A percentile compares a stretch with the other conserved stretches of the same genome.
phyloP scores from a whole-genome alignment of 37 sponge, comb jelly and placozoan genomes.

The Hexactinellida sp. region DNA sequence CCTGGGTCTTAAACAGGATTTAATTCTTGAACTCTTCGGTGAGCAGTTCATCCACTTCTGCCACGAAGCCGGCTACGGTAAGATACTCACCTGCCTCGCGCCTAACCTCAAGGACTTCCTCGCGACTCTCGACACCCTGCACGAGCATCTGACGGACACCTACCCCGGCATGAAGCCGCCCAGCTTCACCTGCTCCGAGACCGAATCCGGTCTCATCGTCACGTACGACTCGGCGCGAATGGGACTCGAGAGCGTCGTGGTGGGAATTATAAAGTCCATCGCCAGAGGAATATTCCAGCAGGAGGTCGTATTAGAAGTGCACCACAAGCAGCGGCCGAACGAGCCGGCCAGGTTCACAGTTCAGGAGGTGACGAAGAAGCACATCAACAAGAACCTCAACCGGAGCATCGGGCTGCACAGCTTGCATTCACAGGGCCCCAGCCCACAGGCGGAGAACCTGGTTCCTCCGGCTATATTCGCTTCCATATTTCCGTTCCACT shows the following conservation, averaged over 20 bases:
- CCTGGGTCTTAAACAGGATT: constrained; percentile 37
- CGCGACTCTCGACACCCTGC: constrained; percentile 71
- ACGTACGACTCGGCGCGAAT: constrained; percentile 62
- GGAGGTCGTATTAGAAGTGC: constrained; percentile 45
- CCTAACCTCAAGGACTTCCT: constrained; percentile 68
- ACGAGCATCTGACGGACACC: constrained; percentile 78
- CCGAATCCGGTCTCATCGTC: constrained; percentile 33
- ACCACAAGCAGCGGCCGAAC: neutral
- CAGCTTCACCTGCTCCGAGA: constrained; percentile 66
- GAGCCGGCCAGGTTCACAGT: neutral
- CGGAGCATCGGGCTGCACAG: too few relatives aligned
- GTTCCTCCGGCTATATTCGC: constrained; percentile 12
- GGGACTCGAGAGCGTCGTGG: constrained; percentile 55
- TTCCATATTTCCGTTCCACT: constrained; percentile 51
- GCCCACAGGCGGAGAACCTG: neutral
- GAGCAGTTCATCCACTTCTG: constrained; percentile 78
- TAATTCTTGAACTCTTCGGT: constrained; percentile 72
- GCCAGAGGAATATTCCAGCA: constrained; percentile 45
- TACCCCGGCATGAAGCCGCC: constrained; percentile 79
- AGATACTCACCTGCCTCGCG: constrained; percentile 58
- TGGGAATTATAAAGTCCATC: constrained; percentile 72
- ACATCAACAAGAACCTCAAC: neutral
- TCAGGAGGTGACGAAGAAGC: neutral
- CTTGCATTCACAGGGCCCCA: neutral
- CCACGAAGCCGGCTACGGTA: constrained; percentile 68